Base-by-base conservation (phyloP, 2,888 invertebrate species). In the Thumatha senex region DNA sequence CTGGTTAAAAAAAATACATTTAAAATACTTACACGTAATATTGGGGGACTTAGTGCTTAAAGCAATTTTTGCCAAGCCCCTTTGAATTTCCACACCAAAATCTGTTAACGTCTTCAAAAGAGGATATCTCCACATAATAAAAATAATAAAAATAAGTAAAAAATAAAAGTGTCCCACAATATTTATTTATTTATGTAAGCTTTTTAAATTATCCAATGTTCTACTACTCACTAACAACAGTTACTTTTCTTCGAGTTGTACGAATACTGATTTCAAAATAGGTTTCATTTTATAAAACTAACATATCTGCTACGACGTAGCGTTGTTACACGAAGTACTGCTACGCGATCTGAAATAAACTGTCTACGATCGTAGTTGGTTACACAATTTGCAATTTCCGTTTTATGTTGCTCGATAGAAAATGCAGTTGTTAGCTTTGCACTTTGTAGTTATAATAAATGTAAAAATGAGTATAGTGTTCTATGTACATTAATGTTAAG, bases 241-340 rank as follows among this genome's bases (percentile, higher is more conserved):
- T 24, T 24, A 2, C 2, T 24, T 24, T 24, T 24, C 18, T 24
- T 4, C 18, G 5, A 31, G 8, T 39, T 38, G 18, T 29, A 11
- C 14, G 12, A 43, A 31, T 41, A 24, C 18, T 24, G 18, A 24
- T 24, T 24, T 24, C 18, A 24, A 24, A 24, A 24, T 5, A n/a
- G 18, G 18, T 24, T 24, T 24, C 18, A 24, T 24, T 24, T 24
- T 24, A 24, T 5, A 24, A 24, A 57, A 36, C 39, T 40, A 40
- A 36, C 51, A 46, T 41, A 46, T 24, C 18, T 34, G 46, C 58
- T 65, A 61, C 63, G 66, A 48, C 62, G 63, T 61, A 63, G 63
- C 45, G 40, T 35, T 48, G 48, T 49, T 51, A 56, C 58, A 47
- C 42, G 47, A 24, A 24, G 18, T 4, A 24, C 18, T 46, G 41